Evolutionary conservation across 1,140 invertebrate species (phyloP).

Genomic region (Ceratina calcarata): DNA sequence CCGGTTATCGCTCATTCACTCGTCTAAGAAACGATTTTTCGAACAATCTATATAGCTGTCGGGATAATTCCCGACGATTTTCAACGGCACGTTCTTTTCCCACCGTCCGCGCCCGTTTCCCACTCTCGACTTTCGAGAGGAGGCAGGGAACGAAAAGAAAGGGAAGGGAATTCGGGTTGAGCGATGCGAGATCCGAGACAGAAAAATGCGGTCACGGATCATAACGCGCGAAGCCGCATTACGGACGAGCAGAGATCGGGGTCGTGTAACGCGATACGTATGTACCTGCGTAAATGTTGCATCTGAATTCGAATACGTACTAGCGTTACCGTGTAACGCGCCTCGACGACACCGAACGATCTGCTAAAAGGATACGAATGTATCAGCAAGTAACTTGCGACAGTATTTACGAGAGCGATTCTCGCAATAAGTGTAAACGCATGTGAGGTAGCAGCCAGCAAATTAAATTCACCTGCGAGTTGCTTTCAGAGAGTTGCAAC

Average conservation of each 20-base stretch:
- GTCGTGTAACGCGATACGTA: conserved; percentile 60
- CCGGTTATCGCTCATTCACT: conserved; percentile 1
- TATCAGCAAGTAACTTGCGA: too few relatives aligned
- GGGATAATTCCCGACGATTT: conserved; percentile 2
- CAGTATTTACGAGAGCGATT: too few relatives aligned
- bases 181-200: conserved; percentile 62
- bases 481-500: too few relatives aligned
- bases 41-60: conserved; percentile 16
- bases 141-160: too few relatives aligned
- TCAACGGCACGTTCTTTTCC: background rate
- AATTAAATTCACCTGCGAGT: too few relatives aligned
- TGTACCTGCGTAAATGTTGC: too few relatives aligned
- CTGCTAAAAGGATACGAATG: too few relatives aligned
- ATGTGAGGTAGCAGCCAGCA: too few relatives aligned
- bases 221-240: conserved; percentile 63
- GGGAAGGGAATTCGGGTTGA: conserved; percentile 51
- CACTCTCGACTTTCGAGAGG: too few relatives aligned
- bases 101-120: too few relatives aligned
- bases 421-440: too few relatives aligned
- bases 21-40: conserved; percentile 22
- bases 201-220: conserved; percentile 67
- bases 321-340: conserved; percentile 26
- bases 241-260: conserved; percentile 69
- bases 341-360: conserved; percentile 9
- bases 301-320: conserved; percentile 62